Conservation (phyloP, 2,797 vertebrate genomes). For the Semaprochilodus insignis region DNA sequence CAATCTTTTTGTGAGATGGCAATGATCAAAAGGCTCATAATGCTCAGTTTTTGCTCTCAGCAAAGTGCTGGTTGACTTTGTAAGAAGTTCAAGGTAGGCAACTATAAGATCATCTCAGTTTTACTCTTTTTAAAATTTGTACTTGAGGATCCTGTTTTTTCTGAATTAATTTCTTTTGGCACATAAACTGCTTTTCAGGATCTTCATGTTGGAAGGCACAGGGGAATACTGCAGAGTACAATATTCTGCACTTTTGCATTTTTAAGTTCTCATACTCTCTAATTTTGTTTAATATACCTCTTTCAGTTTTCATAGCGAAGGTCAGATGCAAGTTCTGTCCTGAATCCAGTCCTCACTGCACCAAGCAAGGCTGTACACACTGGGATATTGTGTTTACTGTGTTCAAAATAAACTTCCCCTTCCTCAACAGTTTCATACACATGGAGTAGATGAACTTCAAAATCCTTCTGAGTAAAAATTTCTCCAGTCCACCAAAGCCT, state of each 20-base stretch:
- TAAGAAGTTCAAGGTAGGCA: background rate
- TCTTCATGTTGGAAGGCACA: too few relatives aligned
- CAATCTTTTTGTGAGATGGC: background rate
- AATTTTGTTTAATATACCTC: background rate
- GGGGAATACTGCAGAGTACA: background rate
- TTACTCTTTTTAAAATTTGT: background rate
- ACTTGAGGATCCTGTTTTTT: background rate
- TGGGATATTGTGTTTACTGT: slow-evolving; percentile 70
- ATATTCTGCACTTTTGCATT: background rate
- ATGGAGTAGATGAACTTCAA: slow-evolving; percentile 67
- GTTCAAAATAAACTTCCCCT: slow-evolving; percentile 70
- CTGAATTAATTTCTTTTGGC: background rate
- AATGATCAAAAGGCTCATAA: background rate
- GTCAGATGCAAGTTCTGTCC: slow-evolving; percentile 68
- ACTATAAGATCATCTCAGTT: background rate
- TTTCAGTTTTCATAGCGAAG: slow-evolving; percentile 55
- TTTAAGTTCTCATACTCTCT: too few relatives aligned
- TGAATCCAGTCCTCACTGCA: slow-evolving; percentile 72
- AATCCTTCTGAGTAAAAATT: slow-evolving; percentile 74
- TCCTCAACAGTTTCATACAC: slow-evolving; percentile 73
- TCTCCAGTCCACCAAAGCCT: slow-evolving; percentile 75
- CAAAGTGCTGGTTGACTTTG: background rate
- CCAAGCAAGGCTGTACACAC: slow-evolving; percentile 68
- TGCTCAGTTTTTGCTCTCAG: background rate
- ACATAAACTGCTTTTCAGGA: background rate